Base-by-base conservation (phyloP, 2,113 vertebrate species). In the Vidua macroura region DNA sequence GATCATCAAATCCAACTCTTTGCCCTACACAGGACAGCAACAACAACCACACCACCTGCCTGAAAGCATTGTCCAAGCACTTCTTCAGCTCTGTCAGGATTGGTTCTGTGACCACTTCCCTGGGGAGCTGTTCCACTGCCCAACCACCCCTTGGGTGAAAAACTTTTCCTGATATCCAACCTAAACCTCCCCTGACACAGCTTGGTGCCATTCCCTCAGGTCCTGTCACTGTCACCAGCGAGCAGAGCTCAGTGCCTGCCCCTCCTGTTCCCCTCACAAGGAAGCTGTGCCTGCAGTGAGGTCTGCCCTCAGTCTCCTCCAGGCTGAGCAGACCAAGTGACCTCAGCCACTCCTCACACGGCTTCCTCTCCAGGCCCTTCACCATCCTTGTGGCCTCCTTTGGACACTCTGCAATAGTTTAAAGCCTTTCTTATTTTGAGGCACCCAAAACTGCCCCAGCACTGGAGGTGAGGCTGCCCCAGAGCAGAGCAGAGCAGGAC, bases 391-490 rank as follows among this genome's bases (percentile, higher is more conserved):
- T 37, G 6, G 3, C 4, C 8, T 5, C 23, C 2, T 18, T 66
- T 27, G 6, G 17, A 44, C 2, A 1, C 31, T 33, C 22, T 80
- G 2, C 7, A 28, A 35, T 1, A 3, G 2, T 3, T 72, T 35
- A 9, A 51, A 3, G 0, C 13, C 31, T 7, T 58, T 33, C 2
- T 3, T 24, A 8, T 1, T 7, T 10, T 11, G 11, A 30, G 11
- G 1, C 25, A 9, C 9, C 44, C 77, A 24, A 3, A 74, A 2
- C 77, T 74, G 52, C 19, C 25, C 39, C 60, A 53, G 16, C 16
- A 30, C 28, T 16, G 0, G 10, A 44, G 52, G 13, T 44, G 59
- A 74, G 67, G 18, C 37, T 0, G 1, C 44, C 15, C 22, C 52
- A 58, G 52, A 0, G 0, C 53, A 53, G 62, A 60, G 33, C 46